A percentile compares a stretch with the other conserved stretches of the same genome.
Conservation (phyloP, 1,140 invertebrate genomes). For the Apis cerana region DNA sequence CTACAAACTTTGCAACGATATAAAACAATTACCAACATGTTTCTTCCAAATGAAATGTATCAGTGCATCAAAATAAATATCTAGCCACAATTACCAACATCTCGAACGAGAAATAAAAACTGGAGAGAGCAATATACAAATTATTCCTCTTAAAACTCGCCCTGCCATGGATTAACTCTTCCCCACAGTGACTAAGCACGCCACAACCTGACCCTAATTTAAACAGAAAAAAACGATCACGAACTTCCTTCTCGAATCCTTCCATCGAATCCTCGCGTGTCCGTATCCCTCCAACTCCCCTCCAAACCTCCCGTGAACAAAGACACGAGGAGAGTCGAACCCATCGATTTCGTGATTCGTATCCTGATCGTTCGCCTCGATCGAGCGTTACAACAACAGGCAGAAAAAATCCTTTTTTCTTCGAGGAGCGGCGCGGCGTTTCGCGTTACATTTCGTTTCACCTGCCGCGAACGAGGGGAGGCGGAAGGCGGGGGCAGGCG, state of each 20-base stretch:
- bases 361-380: constrained; percentile 42
- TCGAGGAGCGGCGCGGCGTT: constrained; percentile 59
- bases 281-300: not conserved
- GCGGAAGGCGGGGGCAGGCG: constrained; percentile 68
- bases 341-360: constrained; percentile 44
- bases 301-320: not conserved
- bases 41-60: too few relatives aligned
- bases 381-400: constrained; percentile 44
- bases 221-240: not conserved
- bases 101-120: too few relatives aligned
- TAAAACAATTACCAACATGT: too few relatives aligned
- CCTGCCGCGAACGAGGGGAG: constrained; percentile 75
- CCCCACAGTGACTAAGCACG: not conserved
- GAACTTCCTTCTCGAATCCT: not conserved
- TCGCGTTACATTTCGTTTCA: constrained; percentile 74
- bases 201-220: not conserved
- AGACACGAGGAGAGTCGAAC: constrained; percentile 26
- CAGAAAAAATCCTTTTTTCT: constrained; percentile 73
- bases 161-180: too few relatives aligned
- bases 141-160: too few relatives aligned
- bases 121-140: too few relatives aligned
- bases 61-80: too few relatives aligned
- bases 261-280: not conserved
- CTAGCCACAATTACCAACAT: too few relatives aligned
- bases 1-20: too few relatives aligned